Conservation (phyloP, 2,797 vertebrate genomes). For the Enteromius mattozi region DNA sequence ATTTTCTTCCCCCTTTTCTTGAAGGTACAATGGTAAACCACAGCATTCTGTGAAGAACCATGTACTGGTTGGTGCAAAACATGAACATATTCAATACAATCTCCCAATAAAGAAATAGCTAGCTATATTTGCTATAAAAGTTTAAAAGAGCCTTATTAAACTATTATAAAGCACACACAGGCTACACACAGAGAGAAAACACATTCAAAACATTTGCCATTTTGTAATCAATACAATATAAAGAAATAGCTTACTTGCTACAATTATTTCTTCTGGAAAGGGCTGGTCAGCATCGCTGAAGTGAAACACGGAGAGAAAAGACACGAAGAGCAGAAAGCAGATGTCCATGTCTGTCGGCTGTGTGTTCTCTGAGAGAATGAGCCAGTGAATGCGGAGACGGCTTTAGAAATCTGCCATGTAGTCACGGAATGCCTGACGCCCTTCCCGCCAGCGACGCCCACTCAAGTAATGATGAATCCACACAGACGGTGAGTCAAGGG, state of each 20-base stretch:
- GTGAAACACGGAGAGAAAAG: conserved; percentile 49
- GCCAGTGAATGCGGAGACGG: not conserved
- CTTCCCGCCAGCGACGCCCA: conserved; percentile 18
- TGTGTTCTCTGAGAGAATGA: conserved; percentile 23
- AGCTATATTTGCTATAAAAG: not conserved
- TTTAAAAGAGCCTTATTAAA: not conserved
- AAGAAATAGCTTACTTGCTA: conserved; percentile 47
- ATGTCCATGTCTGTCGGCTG: conserved; percentile 54
- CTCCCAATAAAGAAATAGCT: not conserved
- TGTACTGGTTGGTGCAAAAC: not conserved
- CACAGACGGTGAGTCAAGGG: conserved; percentile 22
- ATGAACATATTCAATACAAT: not conserved
- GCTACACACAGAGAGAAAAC: not conserved
- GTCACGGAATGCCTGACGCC: conserved; percentile 47
- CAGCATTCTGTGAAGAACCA: not conserved
- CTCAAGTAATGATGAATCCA: not conserved
- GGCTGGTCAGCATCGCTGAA: conserved; percentile 47
- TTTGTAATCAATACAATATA: not conserved
- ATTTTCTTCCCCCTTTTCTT: not conserved
- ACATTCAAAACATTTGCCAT: not conserved
- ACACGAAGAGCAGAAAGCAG: conserved; percentile 51
- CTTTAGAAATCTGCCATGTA: conserved; percentile 12
- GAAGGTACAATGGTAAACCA: no score
- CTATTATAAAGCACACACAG: not conserved
- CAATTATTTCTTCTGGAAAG: conserved; percentile 38